phyloP scores from a whole-genome alignment of 2,797 vertebrate genomes.

The Oryzias sinensis region DNA sequence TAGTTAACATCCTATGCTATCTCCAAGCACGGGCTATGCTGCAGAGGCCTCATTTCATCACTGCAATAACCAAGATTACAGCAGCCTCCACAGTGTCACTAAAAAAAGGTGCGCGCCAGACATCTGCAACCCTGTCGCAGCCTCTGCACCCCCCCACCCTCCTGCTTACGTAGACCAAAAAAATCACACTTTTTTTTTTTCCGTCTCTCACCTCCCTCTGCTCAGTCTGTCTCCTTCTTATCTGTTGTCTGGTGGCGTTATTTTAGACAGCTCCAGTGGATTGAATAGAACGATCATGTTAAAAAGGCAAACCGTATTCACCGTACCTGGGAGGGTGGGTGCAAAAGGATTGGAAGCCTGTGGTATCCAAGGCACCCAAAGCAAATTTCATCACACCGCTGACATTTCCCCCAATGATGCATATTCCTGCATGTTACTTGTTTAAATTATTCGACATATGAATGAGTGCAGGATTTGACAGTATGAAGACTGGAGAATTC shows the following conservation, averaged over 20 bases:
- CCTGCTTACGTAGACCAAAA: slow-evolving; percentile 38
- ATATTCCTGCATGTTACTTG: no score
- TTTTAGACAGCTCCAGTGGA: slow-evolving; percentile 64
- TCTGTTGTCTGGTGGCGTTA: slow-evolving; percentile 60
- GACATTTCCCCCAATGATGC: no score
- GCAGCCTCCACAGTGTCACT: slow-evolving; percentile 7
- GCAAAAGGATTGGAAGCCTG: no score
- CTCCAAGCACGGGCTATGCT: slow-evolving; percentile 14
- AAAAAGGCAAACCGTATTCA: slow-evolving; percentile 16
- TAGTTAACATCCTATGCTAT: background rate
- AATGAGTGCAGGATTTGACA: no score
- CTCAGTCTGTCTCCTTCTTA: slow-evolving; percentile 56
- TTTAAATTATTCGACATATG: no score
- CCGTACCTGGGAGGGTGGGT: no score
- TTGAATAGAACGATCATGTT: slow-evolving; percentile 39
- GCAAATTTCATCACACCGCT: no score
- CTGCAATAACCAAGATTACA: slow-evolving; percentile 16
- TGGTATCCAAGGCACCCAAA: no score
- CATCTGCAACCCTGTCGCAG: slow-evolving; percentile 20
- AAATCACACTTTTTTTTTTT: slow-evolving; percentile 32
- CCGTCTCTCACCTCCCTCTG: slow-evolving; percentile 34
- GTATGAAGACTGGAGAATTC: no score
- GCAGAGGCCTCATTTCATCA: slow-evolving; percentile 4
- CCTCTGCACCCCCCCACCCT: slow-evolving; percentile 32
- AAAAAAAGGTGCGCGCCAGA: slow-evolving; percentile 13